Percentiles rank a stretch among this genome's conserved stretches.
Conservation (phyloP, 2,888 invertebrate species). For the Germaria angustata region DNA sequence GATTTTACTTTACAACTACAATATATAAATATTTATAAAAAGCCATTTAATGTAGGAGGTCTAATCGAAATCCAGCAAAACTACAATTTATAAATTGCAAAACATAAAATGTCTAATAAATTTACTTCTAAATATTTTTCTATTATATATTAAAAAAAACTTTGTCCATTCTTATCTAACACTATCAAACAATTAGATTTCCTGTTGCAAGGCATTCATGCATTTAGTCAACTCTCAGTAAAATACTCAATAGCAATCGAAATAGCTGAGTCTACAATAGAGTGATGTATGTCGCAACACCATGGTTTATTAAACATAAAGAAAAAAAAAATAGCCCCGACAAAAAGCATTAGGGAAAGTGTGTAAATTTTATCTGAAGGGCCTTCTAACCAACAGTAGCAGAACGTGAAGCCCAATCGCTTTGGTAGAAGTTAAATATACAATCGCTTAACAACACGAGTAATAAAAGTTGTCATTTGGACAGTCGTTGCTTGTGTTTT, state of each 20-base stretch:
- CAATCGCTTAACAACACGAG: conserved; percentile 37
- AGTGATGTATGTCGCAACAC: conserved; percentile 5
- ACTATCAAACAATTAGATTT: conserved; percentile 57
- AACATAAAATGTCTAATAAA: conserved; percentile 23
- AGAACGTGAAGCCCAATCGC: not conserved
- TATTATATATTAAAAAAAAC: not conserved
- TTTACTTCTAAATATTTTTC: not conserved
- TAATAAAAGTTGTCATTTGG: conserved; percentile 56
- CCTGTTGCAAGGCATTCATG: conserved; percentile 59
- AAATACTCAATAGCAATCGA: conserved; percentile 12
- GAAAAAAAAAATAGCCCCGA: not conserved
- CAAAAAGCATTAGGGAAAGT: not conserved
- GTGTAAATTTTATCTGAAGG: not conserved
- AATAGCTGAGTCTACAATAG: not conserved
- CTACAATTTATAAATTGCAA: conserved; percentile 7
- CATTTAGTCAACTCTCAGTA: conserved; percentile 22
- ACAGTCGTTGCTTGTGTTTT: conserved; percentile 29
- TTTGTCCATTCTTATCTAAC: conserved; percentile 45
- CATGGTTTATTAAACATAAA: conserved; percentile 52
- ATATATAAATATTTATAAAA: conserved; percentile 36
- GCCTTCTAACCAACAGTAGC: conserved; percentile 8
- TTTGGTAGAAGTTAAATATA: not conserved
- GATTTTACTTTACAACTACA: conserved; percentile 4
- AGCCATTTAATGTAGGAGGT: conserved; percentile 53
- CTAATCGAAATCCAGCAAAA: conserved; percentile 3